phyloP scores from a whole-genome alignment of 2,888 invertebrate genomes.

The Stenoptilia bipunctidactyla region DNA sequence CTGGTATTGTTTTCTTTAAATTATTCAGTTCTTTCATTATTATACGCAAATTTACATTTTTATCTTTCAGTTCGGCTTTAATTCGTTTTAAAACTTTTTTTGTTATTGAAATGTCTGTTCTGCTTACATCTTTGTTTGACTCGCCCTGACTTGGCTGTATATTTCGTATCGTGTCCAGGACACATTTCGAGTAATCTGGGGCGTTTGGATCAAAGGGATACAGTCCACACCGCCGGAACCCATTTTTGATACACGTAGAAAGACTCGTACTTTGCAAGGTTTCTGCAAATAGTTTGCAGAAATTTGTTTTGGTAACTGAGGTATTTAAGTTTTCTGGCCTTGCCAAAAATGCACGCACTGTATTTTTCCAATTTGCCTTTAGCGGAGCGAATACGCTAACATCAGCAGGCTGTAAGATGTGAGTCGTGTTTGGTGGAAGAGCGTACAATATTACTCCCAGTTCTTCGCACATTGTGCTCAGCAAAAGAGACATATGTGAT shows the following conservation, averaged over 20 bases:
- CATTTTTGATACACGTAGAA: not conserved
- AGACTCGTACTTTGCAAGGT: not conserved
- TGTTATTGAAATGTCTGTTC: too few relatives aligned
- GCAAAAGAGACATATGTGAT: too few relatives aligned
- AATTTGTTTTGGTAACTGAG: conserved; percentile 5
- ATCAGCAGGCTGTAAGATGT: conserved; percentile 12
- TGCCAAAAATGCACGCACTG: conserved; percentile 1
- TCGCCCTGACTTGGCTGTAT: too few relatives aligned
- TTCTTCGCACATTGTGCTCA: conserved; percentile 9
- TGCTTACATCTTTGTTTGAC: too few relatives aligned
- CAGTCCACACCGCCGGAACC: not conserved
- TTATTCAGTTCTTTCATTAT: too few relatives aligned
- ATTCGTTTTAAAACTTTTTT: too few relatives aligned
- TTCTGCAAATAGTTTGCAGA: conserved; percentile 1
- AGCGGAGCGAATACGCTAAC: conserved; percentile 13
- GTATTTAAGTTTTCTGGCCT: conserved; percentile 4
- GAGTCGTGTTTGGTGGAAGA: conserved; percentile 12
- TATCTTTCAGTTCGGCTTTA: too few relatives aligned
- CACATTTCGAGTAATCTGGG: not conserved
- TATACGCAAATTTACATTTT: too few relatives aligned
- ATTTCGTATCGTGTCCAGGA: too few relatives aligned
- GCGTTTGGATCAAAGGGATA: not conserved
- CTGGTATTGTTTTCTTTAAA: too few relatives aligned
- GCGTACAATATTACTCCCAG: conserved; percentile 10
- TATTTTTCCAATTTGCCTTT: conserved; percentile 6